Evolutionary conservation across 2,113 vertebrate genomes (phyloP).

Genomic region (Leiothrix lutea): DNA sequence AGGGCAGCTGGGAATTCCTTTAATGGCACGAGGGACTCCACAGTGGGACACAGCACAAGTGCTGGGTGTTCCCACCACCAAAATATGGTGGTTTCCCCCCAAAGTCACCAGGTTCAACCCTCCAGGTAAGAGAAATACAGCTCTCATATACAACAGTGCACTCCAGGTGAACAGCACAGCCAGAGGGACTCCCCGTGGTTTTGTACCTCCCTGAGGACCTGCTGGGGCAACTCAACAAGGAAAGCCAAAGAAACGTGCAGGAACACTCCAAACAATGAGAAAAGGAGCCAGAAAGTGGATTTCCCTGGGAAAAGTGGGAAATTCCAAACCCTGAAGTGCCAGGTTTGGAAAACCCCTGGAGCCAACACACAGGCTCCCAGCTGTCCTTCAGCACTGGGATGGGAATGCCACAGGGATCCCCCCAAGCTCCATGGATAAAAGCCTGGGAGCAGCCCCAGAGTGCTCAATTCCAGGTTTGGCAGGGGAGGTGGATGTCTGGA

Average conservation of each 20-base stretch:
- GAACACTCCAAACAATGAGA: accelerated
- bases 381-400: accelerated
- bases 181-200: not conserved
- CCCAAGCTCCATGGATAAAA: accelerated
- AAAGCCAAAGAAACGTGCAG: not conserved
- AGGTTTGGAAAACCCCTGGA: not conserved
- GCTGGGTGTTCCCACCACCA: not conserved
- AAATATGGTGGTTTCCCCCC: accelerated
- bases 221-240: no score
- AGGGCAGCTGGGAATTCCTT: no score
- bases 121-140: not conserved
- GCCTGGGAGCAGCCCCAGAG: accelerated
- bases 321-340: not conserved
- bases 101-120: accelerated
- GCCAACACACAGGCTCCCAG: accelerated
- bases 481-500: not conserved
- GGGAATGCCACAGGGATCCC: not conserved
- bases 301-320: not conserved
- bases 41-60: accelerated
- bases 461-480: not conserved
- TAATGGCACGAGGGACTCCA: no score
- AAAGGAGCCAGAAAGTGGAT: not conserved
- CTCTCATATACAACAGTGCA: accelerated
- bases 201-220: not conserved
- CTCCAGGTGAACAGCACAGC: not conserved